Percentiles rank a stretch among this genome's conserved stretches.
These are phyloP conservation scores for Porites divaricata DNA, from an alignment of 92 coral and sea anemone species.

Conservation along the genomic window DNA sequence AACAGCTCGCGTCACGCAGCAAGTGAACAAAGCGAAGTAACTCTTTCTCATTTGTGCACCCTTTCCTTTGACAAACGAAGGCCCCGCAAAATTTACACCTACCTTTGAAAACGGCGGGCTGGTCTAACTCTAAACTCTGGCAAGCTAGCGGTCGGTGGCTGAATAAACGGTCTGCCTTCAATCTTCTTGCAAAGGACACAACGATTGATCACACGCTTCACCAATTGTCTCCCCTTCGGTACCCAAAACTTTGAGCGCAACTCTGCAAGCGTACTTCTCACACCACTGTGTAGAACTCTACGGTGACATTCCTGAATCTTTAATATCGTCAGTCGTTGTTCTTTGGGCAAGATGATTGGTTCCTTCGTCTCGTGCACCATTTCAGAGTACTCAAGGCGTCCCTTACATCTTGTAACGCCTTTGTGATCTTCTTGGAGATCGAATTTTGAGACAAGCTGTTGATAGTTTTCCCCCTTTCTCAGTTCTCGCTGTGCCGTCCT, in stretches of 20 bases:
- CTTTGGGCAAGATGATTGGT: slow-evolving; percentile 48
- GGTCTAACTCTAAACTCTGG: slow-evolving; percentile 49
- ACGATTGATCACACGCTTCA: slow-evolving; percentile 31
- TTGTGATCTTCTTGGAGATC: neutral
- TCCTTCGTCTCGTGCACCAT: slow-evolving; percentile 21
- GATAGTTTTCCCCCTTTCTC: neutral
- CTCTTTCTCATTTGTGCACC: slow-evolving; percentile 9
- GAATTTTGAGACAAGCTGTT: slow-evolving; percentile 8
- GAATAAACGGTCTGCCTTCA: slow-evolving; percentile 38
- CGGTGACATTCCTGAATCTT: slow-evolving; percentile 35
- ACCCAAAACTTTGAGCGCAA: slow-evolving; percentile 54
- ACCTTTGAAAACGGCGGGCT: slow-evolving; percentile 35
- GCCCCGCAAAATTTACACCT: slow-evolving; percentile 37
- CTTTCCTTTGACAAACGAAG: slow-evolving; percentile 26
- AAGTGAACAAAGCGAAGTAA: slow-evolving; percentile 27
- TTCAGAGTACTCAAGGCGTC: slow-evolving; percentile 43
- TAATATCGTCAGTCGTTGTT: slow-evolving; percentile 24
- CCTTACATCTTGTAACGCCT: slow-evolving; percentile 30
- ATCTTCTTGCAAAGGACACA: slow-evolving; percentile 48
- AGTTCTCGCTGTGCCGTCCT: slow-evolving; percentile 34
- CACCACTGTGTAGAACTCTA: slow-evolving; percentile 50
- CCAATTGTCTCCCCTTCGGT: slow-evolving; percentile 59
- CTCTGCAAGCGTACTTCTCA: slow-evolving; percentile 51
- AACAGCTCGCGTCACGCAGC: slow-evolving; percentile 9
- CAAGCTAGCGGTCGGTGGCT: slow-evolving; percentile 30